Evolutionary conservation across 2,113 vertebrate species (phyloP), one percentile per base, ranked within the genome.

Genomic region (Porphyrio hochstetteri): DNA sequence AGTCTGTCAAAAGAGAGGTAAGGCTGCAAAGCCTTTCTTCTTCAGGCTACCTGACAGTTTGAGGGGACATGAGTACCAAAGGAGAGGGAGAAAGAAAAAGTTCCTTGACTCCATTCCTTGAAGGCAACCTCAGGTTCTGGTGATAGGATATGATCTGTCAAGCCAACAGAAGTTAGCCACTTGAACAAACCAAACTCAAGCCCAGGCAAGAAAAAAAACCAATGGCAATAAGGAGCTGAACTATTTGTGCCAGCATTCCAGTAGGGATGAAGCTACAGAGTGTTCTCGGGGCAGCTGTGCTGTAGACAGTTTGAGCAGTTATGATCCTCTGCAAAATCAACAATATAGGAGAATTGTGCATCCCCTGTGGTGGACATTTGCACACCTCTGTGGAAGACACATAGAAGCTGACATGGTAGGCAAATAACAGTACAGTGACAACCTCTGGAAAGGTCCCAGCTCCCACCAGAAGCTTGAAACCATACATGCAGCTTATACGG

Each of bases 391-490:
- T 42, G 31, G 33, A 93, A 74, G 27, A 64, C 1, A 67, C 29
- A 55, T 1, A 36, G 46, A 85, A 40, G n/a, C 31, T 46, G 17
- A 78, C 9, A 25, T 0, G 1, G 68, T 1, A 86, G 33, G 7
- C 84, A 92, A 95, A 56, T 0, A 68, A 20, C 0, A 53, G 7
- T 3, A 27, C 0, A 74, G n/a, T 6, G 17, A 65, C 14, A 85
- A 77, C 20, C 28, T 48, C 78, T 40, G 38, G 46, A 52, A 93
- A 88, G 55, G 59, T 33, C 46, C 14, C 67, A 86, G 27, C 82
- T 59, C 59, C 55, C 29, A 1, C 71, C 59, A 13, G 16, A 63
- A 89, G 20, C 38, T 38, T 67, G 10, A 67, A 52, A 83, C 23
- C 63, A 65, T 2, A 27, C 4, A 40, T 5, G 9, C 29, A 74